phyloP scores from a whole-genome alignment of 2,113 vertebrate species.

The Phoxinus phoxinus region DNA sequence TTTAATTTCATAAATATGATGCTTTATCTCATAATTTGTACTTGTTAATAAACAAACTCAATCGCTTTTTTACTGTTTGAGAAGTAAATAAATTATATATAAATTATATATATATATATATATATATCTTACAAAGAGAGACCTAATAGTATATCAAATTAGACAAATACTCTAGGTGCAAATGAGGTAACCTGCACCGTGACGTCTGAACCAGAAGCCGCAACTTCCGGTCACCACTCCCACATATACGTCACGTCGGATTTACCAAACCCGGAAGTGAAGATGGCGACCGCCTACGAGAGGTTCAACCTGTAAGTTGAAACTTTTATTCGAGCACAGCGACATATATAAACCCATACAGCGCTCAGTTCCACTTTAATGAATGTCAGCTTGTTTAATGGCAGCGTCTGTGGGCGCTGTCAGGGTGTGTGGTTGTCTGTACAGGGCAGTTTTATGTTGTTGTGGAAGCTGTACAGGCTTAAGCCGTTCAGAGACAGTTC shows the following conservation, averaged over 20 bases:
- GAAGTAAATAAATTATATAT: background rate
- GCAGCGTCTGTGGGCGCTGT: conserved; percentile 8
- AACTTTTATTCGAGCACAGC: background rate
- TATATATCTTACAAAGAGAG: background rate
- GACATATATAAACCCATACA: background rate
- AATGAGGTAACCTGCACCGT: background rate
- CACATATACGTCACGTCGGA: conserved; percentile 66
- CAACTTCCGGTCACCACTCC: conserved; percentile 2
- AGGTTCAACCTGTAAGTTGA: conserved; percentile 81
- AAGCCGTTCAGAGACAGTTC: conserved; percentile 8
- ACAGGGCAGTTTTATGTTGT: background rate
- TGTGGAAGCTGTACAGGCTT: background rate
- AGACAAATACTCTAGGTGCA: background rate
- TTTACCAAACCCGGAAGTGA: conserved; percentile 69
- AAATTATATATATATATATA: background rate
- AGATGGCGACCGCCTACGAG: conserved; percentile 81
- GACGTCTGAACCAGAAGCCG: conserved; percentile 4
- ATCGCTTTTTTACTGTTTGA: background rate
- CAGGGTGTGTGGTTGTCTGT: background rate
- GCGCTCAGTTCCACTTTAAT: background rate
- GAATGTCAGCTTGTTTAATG: background rate
- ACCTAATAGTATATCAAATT: background rate
- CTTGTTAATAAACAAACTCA: background rate
- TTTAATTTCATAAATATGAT: background rate
- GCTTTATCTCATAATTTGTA: background rate